Evolutionary conservation across 53 echinoderm and acorn worm genomes (phyloP).

Genomic region (Antedon mediterranea): DNA sequence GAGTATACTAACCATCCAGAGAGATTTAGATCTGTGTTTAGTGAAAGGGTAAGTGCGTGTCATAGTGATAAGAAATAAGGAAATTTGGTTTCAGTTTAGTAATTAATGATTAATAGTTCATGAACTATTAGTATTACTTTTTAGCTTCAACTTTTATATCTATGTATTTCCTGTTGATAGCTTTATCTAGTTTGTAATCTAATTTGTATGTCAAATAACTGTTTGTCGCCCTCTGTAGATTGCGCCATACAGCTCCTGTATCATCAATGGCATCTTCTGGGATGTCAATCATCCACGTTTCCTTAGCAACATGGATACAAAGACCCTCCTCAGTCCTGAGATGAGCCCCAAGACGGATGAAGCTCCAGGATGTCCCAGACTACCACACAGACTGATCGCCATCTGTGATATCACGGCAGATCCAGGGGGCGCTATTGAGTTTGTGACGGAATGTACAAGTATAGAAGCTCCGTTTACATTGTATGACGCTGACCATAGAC

Average conservation of each 20-base stretch:
- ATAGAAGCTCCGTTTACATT: slow-evolving; percentile 82
- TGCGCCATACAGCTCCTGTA: slow-evolving; percentile 92
- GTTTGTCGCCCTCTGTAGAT: slow-evolving; percentile 47
- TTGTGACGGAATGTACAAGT: slow-evolving; percentile 77
- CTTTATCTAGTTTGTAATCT: too few relatives aligned
- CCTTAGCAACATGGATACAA: slow-evolving; percentile 89
- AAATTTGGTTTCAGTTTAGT: too few relatives aligned
- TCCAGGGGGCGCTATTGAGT: slow-evolving; percentile 93
- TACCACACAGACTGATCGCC: slow-evolving; percentile 87
- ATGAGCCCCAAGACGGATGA: slow-evolving; percentile 38
- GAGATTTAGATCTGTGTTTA: slow-evolving; percentile 70
- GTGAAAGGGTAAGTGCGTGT: slow-evolving; percentile 58
- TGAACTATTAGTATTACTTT: too few relatives aligned
- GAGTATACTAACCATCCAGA: slow-evolving; percentile 85
- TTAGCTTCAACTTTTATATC: too few relatives aligned
- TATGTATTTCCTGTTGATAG: too few relatives aligned
- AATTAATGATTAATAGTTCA: too few relatives aligned
- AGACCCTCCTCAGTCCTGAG: slow-evolving; percentile 56
- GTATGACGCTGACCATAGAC: slow-evolving; percentile 80
- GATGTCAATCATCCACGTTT: slow-evolving; percentile 78
- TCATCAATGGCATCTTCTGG: slow-evolving; percentile 98
- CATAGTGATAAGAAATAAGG: slow-evolving; percentile 61
- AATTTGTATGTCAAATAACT: too few relatives aligned
- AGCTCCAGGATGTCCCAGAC: slow-evolving; percentile 63
- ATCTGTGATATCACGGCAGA: slow-evolving; percentile 99